phyloP scores from a whole-genome alignment of 2,888 invertebrate species.

The Chirona hameri region DNA sequence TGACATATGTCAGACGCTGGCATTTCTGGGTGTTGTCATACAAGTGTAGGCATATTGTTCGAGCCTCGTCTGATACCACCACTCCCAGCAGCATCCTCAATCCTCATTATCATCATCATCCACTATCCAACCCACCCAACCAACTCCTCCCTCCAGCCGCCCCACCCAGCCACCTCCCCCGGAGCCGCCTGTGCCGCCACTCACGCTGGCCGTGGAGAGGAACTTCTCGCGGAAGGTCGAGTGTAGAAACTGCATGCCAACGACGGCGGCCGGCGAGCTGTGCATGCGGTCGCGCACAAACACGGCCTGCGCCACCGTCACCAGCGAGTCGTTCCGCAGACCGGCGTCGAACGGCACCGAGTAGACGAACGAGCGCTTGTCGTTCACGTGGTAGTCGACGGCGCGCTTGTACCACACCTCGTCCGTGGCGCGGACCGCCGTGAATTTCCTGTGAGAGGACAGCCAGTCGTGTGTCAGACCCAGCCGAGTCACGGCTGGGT shows the following conservation, averaged over 20 bases:
- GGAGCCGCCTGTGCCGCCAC: neutral
- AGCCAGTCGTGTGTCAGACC: neutral
- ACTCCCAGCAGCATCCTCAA: too few relatives aligned
- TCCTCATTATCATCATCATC: too few relatives aligned
- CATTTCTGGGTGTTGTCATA: too few relatives aligned
- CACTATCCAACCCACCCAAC: too few relatives aligned
- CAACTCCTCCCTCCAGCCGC: too few relatives aligned
- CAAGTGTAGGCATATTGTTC: too few relatives aligned
- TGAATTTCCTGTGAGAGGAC: slow-evolving; percentile 61
- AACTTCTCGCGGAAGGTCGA: slow-evolving; percentile 78
- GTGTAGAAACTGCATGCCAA: slow-evolving; percentile 84
- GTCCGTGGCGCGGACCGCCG: slow-evolving; percentile 73
- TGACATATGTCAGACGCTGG: too few relatives aligned
- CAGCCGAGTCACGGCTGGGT: too few relatives aligned
- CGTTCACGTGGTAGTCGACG: slow-evolving; percentile 80
- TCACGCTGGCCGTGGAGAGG: slow-evolving; percentile 77
- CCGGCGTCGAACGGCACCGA: slow-evolving; percentile 77
- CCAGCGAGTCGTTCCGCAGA: slow-evolving; percentile 60
- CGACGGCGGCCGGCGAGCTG: slow-evolving; percentile 83
- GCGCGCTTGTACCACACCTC: slow-evolving; percentile 87
- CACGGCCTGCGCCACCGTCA: slow-evolving; percentile 86
- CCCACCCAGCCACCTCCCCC: neutral
- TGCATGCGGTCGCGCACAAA: slow-evolving; percentile 79
- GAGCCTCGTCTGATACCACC: too few relatives aligned
- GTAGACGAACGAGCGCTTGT: slow-evolving; percentile 86